phyloP scores from a whole-genome alignment of 2,797 vertebrate species.

The Anguilla megastoma region DNA sequence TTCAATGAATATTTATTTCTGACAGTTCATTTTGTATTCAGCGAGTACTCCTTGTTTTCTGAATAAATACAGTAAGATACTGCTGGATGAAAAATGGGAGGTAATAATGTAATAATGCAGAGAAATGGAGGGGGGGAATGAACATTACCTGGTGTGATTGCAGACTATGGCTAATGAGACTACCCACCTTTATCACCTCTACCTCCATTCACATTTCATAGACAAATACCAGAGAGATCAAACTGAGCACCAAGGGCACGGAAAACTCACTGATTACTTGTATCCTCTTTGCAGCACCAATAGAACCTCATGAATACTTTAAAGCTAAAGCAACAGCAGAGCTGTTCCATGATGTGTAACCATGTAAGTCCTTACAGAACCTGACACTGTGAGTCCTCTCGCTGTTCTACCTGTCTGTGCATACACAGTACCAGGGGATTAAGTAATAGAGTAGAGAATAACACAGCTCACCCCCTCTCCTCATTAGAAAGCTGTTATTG shows the following conservation, averaged over 20 bases:
- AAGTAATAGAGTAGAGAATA: not conserved
- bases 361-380: no score
- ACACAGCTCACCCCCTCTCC: not conserved
- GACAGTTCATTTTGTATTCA: not conserved
- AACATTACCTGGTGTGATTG: not conserved
- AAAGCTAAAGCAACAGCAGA: not conserved
- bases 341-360: not conserved
- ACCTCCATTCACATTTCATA: slow-evolving; percentile 15
- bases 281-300: not conserved
- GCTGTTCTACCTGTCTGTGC: not conserved
- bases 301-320: not conserved
- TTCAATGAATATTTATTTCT: not conserved
- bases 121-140: not conserved
- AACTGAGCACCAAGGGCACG: not conserved
- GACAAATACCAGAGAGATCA: slow-evolving; percentile 21
- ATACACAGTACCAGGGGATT: not conserved
- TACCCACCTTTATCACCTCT: slow-evolving; percentile 3
- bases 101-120: not conserved
- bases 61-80: not conserved
- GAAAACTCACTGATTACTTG: not conserved
- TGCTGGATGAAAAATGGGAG: not conserved
- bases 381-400: not conserved
- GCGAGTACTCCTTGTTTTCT: not conserved
- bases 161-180: not conserved
- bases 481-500: not conserved